A percentile compares a stretch with the other conserved stretches of the same genome.
phyloP scores from a whole-genome alignment of 2,113 vertebrate species.

The Cervus canadensis region DNA sequence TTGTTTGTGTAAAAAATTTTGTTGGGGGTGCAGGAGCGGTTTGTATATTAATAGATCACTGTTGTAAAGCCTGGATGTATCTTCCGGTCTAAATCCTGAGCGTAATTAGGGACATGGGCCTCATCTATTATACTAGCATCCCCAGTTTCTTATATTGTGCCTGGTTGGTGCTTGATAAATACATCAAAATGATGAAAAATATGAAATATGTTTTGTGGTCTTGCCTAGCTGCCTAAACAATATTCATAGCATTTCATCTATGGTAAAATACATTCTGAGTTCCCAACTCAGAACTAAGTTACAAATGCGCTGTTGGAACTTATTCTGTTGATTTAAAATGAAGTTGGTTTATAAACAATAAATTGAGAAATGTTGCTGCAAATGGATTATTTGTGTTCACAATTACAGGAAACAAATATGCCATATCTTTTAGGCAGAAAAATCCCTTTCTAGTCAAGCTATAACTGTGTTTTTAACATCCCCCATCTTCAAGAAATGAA shows the following conservation, averaged over 20 bases:
- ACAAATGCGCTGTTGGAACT: not conserved
- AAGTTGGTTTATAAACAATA: constrained; percentile 28
- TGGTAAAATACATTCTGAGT: not conserved
- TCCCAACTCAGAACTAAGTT: not conserved
- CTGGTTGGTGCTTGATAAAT: not conserved
- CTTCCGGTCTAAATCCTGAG: not conserved
- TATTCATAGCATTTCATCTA: not conserved
- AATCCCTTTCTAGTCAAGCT: not conserved
- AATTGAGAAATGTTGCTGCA: not conserved
- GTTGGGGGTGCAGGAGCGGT: not conserved
- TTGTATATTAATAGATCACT: not conserved
- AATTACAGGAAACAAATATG: not conserved
- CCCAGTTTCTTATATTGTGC: not conserved
- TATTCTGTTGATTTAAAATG: constrained; percentile 34
- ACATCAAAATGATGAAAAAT: not conserved
- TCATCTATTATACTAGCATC: not conserved
- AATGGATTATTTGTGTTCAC: not conserved
- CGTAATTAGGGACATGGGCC: not conserved
- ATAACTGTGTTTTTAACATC: not conserved
- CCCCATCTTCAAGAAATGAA: constrained; percentile 6
- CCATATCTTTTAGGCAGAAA: not conserved
- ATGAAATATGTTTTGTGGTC: not conserved
- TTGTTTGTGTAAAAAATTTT: not conserved
- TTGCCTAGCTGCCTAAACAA: not conserved
- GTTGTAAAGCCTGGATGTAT: not conserved